Evolutionary conservation across 2,797 vertebrate species (phyloP).

Genomic region (Chiloscyllium punctatum): DNA sequence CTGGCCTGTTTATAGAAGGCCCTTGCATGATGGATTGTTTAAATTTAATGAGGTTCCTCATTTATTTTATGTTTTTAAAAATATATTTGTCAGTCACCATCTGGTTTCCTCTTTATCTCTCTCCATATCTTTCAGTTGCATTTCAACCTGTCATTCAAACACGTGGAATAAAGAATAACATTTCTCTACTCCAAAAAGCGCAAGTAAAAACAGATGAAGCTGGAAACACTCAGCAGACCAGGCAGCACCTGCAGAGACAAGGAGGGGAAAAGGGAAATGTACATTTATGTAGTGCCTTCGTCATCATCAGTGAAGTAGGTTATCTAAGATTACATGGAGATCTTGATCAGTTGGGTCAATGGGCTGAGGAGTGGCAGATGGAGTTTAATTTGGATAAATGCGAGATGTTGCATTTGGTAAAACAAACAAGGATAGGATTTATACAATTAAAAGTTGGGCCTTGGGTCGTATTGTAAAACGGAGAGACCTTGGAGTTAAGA

Average conservation of each 20-base stretch:
- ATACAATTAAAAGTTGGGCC: no score
- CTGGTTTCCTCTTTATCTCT: neutral
- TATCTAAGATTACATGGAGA: no score
- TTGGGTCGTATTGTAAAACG: no score
- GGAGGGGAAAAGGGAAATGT: neutral
- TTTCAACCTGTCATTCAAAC: conserved; percentile 25
- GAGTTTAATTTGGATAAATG: no score
- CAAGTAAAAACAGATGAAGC: neutral
- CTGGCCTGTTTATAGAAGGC: neutral
- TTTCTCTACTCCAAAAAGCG: neutral
- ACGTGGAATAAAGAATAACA: neutral
- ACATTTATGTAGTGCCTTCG: neutral
- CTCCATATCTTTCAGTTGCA: neutral
- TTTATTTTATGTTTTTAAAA: neutral
- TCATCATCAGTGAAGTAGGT: neutral
- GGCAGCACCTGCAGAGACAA: neutral
- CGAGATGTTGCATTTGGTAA: no score
- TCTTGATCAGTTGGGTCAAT: no score
- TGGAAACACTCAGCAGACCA: neutral
- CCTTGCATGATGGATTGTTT: neutral
- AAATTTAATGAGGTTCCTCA: conserved; percentile 4
- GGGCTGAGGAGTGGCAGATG: no score
- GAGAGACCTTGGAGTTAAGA: no score
- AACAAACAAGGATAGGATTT: no score
- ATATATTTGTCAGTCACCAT: neutral